Base-by-base conservation (phyloP, 2,888 invertebrate genomes). In the Coelogynopora nodosa region DNA sequence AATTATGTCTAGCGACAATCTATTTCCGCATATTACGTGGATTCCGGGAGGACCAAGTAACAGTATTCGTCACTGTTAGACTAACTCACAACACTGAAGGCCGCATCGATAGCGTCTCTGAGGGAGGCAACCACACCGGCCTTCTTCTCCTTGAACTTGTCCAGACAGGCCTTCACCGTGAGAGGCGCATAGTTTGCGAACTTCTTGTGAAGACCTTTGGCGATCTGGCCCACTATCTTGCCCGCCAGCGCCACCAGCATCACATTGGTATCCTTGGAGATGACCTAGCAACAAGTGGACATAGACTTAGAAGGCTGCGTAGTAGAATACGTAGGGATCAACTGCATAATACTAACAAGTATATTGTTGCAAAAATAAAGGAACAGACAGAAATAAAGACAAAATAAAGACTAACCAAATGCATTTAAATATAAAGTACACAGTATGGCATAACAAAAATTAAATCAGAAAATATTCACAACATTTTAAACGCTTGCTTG, bases 131-230 rank as follows among this genome's bases (percentile, higher is more conserved):
- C 96, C 0, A 98, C 97, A 90, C 94, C 95, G 0, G 94, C 93
- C 90, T 99, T 99, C 93, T 97, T 98, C 92, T 99, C 98, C 90
- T 97, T 97, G 91, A 98, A 98, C 92, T 98, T 99, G 90, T 98
- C 98, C 49, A 99, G 92, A 84, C 97, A 86, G 67, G 81, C 82
- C 13, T 67, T 67, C 67, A 87, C 88, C 88, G 91, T 90, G 87
- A 88, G 89, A 49, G 89, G 87, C 0, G 97, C 95, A 92, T 97
- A 97, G 0, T 95, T 94, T 10, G 94, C 94, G 92, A 97, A 99
- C 88, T 95, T 94, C 91, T 95, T 95, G 86, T 97, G 95, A 31
- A 98, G 93, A 0, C 97, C 98, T 86, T 92, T 93, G 0, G 98
- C 98, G 67, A 99, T 91, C 89, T 94, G 93, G 0, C 95, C 94